Conservation (phyloP, 2,888 invertebrate species). For the Mesorhabditis spiculigera region DNA sequence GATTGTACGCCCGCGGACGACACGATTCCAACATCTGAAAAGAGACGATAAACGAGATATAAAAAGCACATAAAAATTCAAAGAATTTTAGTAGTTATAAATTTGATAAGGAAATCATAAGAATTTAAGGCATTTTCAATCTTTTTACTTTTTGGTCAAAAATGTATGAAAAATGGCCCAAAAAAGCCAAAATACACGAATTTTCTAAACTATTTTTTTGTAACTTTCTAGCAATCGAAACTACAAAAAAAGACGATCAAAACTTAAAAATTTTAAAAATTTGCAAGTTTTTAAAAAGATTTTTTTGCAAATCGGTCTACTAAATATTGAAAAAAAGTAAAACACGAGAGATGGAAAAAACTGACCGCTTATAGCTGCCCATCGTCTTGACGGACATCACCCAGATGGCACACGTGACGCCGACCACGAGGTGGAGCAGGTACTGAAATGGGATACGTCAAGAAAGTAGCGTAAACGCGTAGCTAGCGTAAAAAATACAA, state of each 20-base stretch:
- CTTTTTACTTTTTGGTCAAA: no score
- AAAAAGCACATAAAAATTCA: no score
- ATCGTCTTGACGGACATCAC: slow-evolving; percentile 93
- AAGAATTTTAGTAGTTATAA: no score
- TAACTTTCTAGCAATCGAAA: no score
- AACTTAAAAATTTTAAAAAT: no score
- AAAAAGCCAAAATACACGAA: no score
- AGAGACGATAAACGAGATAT: no score
- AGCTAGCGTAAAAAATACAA: background rate
- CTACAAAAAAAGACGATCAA: no score
- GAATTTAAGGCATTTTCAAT: background rate
- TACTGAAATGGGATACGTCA: slow-evolving; percentile 63
- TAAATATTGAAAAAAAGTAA: background rate
- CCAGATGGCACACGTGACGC: slow-evolving; percentile 93
- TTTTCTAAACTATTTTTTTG: no score
- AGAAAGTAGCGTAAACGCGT: background rate
- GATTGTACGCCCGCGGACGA: background rate
- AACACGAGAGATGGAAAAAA: slow-evolving; percentile 35
- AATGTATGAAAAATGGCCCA: no score
- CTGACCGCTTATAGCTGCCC: slow-evolving; percentile 72
- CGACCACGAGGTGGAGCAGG: slow-evolving; percentile 89
- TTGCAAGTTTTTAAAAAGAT: no score
- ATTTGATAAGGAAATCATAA: background rate
- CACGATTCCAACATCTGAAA: slow-evolving; percentile 2
- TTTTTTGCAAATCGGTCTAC: no score